phyloP scores from a whole-genome alignment of 2,797 vertebrate species.

The Garrulus glandarius region DNA sequence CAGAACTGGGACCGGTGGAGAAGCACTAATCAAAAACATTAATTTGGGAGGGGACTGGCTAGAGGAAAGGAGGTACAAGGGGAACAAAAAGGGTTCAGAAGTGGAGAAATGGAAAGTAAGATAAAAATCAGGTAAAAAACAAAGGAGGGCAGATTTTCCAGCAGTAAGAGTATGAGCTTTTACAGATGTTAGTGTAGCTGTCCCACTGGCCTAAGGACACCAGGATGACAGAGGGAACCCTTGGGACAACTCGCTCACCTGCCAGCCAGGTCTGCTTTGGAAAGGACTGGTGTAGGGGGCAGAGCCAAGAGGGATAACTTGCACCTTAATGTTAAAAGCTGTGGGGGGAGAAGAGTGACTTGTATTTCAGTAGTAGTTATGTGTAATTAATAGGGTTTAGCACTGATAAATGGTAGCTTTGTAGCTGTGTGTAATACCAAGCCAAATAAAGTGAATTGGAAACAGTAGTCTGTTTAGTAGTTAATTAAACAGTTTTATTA shows the following conservation, averaged over 20 bases:
- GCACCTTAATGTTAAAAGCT: neutral
- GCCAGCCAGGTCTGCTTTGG: neutral
- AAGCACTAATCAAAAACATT: neutral
- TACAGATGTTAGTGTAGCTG: neutral
- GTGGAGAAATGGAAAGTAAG: neutral
- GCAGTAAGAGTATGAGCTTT: neutral
- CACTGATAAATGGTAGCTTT: neutral
- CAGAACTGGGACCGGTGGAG: neutral
- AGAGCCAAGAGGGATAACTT: neutral
- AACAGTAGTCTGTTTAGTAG: neutral
- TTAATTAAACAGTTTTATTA: neutral
- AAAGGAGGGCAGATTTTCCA: neutral
- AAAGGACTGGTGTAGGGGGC: neutral
- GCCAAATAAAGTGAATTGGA: neutral
- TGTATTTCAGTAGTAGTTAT: neutral
- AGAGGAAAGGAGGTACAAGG: neutral
- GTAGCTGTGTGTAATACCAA: neutral
- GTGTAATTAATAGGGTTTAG: neutral
- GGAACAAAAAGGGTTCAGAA: neutral
- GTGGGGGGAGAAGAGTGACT: neutral
- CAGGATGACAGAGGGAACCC: neutral
- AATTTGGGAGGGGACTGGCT: neutral
- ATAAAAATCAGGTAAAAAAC: neutral
- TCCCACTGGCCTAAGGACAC: neutral
- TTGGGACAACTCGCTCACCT: accelerated